Evolutionary conservation across 2,888 invertebrate species (phyloP).

Genomic region (Baronia brevicornis): DNA sequence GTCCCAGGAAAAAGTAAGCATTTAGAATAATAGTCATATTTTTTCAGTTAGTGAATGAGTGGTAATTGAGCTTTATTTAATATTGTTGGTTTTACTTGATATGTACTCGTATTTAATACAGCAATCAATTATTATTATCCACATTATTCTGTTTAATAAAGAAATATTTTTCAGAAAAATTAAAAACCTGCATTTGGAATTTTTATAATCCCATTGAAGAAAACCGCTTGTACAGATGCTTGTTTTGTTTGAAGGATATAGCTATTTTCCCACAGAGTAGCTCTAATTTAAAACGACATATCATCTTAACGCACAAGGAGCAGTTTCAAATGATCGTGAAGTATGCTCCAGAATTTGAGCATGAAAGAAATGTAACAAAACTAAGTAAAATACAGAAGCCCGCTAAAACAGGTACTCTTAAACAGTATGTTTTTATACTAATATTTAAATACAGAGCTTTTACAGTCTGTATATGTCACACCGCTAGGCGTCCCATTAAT

Average conservation of each 20-base stretch:
- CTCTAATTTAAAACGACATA: constrained; percentile 14
- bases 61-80: neutral
- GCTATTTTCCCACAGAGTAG: constrained; percentile 4
- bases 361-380: neutral
- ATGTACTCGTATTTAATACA: no score
- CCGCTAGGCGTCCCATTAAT: no score
- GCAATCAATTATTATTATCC: no score
- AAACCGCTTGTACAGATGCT: constrained; percentile 9
- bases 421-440: no score
- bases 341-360: constrained; percentile 5
- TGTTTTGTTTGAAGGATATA: constrained; percentile 11
- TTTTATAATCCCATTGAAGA: constrained; percentile 7
- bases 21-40: neutral
- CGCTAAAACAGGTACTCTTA: neutral
- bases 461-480: no score
- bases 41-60: neutral
- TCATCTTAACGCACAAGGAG: constrained; percentile 4
- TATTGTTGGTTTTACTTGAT: no score
- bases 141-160: neutral
- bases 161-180: constrained; percentile 8
- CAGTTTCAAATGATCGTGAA: constrained; percentile 4
- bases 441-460: no score
- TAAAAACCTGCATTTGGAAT: constrained; percentile 14
- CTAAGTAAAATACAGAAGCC: constrained; percentile 2
- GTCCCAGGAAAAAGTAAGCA: constrained; percentile 9